Conservation (phyloP, 2,113 vertebrate genomes). For the Myocastor coypus region DNA sequence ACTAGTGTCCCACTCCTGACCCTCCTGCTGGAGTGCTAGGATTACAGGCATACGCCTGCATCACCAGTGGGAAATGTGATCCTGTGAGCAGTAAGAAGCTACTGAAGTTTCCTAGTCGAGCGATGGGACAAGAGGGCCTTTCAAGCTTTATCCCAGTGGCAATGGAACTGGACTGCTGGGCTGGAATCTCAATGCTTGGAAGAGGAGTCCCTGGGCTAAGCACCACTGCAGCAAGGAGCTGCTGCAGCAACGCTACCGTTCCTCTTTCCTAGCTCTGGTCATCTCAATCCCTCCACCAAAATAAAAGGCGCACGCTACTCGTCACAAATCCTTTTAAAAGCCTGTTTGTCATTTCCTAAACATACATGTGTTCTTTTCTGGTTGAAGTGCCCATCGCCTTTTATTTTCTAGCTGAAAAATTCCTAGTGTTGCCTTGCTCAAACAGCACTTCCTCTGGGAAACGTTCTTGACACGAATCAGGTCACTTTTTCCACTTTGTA, state of each 20-base stretch:
- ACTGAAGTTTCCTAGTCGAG: background rate
- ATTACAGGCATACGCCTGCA: background rate
- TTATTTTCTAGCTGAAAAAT: conserved; percentile 22
- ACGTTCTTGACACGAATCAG: background rate
- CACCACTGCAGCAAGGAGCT: background rate
- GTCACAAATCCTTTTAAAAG: background rate
- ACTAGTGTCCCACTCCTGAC: background rate
- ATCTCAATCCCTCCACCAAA: background rate
- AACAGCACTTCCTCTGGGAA: background rate
- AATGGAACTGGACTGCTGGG: background rate
- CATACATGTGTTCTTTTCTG: background rate
- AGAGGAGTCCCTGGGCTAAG: background rate
- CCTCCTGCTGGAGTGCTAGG: background rate
- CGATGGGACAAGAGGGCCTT: background rate
- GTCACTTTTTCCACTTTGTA: background rate
- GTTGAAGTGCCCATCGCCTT: background rate
- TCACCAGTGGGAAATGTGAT: background rate
- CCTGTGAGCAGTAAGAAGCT: background rate
- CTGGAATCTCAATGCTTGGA: background rate
- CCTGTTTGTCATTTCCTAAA: background rate
- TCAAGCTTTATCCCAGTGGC: background rate
- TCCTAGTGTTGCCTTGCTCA: background rate
- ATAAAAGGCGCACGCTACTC: background rate
- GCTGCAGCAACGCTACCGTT: background rate
- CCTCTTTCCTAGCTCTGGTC: background rate